These are phyloP conservation scores for Atethmia centrago DNA, from an alignment of 2,888 invertebrate genomes.

Conservation along the genomic window DNA sequence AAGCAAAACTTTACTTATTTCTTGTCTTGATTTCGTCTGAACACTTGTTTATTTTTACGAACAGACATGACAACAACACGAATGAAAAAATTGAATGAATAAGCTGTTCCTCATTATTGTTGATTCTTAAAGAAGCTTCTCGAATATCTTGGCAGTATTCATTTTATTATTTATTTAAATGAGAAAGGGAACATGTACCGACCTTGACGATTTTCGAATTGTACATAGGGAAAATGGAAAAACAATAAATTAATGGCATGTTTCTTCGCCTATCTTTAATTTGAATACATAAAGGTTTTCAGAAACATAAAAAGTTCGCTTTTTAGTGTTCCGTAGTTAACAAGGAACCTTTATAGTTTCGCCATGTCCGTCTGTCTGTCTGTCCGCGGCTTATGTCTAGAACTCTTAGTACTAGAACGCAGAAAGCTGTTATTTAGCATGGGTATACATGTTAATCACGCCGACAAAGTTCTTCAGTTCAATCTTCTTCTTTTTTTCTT, in stretches of 20 bases:
- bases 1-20: slow-evolving; percentile 39
- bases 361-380: too few species aligned
- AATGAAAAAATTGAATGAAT: slow-evolving; percentile 34
- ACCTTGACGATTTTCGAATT: slow-evolving; percentile 9
- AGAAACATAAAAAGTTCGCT: slow-evolving; percentile 13
- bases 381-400: too few species aligned
- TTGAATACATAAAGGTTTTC: slow-evolving; percentile 15
- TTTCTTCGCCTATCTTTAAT: slow-evolving; percentile 12
- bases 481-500: too few species aligned
- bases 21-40: slow-evolving; percentile 19
- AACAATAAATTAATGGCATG: slow-evolving; percentile 30
- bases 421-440: too few species aligned
- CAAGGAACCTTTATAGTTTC: too few species aligned
- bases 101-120: slow-evolving; percentile 40
- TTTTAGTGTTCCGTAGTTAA: too few species aligned
- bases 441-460: too few species aligned
- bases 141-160: slow-evolving; percentile 27
- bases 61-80: slow-evolving; percentile 16
- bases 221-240: neutral
- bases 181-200: slow-evolving; percentile 13
- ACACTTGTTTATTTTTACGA: slow-evolving; percentile 24
- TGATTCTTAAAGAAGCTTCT: slow-evolving; percentile 43
- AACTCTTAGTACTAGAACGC: too few species aligned
- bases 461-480: too few species aligned
- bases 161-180: slow-evolving; percentile 44